Conservation (phyloP, 2,797 vertebrate species). For the Peromyscus eremicus region DNA sequence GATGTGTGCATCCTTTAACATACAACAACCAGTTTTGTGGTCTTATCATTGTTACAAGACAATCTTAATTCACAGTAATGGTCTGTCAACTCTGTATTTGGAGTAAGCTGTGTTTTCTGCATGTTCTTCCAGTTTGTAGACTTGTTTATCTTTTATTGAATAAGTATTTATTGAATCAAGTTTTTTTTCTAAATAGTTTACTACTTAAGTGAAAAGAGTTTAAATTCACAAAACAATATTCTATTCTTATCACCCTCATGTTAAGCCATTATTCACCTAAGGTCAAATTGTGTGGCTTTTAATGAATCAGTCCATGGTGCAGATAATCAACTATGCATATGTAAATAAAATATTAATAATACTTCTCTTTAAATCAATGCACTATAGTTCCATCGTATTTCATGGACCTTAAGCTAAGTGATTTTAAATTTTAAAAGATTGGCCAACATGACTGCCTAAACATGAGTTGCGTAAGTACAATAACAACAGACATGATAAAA, state of each 20-base stretch:
- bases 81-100: background rate
- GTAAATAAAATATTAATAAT: constrained; percentile 13
- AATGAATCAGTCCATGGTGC: constrained; percentile 3
- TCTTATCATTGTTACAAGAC: background rate
- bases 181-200: background rate
- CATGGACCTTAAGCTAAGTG: background rate
- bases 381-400: background rate
- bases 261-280: background rate
- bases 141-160: background rate
- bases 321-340: background rate
- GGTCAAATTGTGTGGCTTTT: background rate
- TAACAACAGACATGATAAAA: background rate
- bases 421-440: background rate
- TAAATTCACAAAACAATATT: background rate
- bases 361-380: background rate
- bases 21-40: background rate
- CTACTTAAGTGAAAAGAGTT: background rate
- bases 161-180: background rate
- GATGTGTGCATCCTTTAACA: background rate
- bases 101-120: background rate
- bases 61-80: background rate
- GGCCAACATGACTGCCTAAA: background rate
- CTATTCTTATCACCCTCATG: constrained; percentile 7
- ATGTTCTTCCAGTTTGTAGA: background rate
- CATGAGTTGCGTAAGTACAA: background rate